Conservation (phyloP, 2,797 vertebrate genomes). For the Chiroxiphia lanceolata region DNA sequence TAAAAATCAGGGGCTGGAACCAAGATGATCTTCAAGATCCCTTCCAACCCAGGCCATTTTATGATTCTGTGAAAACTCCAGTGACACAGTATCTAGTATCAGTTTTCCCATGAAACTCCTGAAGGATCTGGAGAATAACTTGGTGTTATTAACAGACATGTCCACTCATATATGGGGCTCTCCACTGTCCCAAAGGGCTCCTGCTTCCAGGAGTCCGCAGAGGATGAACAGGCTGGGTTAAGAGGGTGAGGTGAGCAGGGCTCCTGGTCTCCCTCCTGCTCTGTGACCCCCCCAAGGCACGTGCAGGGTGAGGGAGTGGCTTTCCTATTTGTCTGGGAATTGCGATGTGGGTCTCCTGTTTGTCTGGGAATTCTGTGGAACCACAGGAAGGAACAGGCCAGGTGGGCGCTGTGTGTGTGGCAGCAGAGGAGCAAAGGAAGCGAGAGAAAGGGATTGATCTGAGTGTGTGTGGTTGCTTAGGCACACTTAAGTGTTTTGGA, state of each 20-base stretch:
- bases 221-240: not conserved
- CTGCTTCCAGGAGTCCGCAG: not conserved
- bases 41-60: not conserved
- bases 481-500: not conserved
- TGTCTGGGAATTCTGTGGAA: not conserved
- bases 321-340: not conserved
- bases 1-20: not conserved
- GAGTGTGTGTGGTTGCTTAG: not conserved
- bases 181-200: fast-evolving
- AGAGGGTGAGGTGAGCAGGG: not conserved
- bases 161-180: fast-evolving
- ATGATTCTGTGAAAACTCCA: not conserved
- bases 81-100: not conserved
- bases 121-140: not conserved
- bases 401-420: fast-evolving
- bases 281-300: fast-evolving
- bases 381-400: not conserved
- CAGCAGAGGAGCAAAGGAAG: not conserved
- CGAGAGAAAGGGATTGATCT: not conserved
- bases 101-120: not conserved
- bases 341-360: not conserved
- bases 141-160: fast-evolving
- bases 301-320: not conserved
- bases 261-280: not conserved
- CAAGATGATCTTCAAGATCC: not conserved